A percentile compares a stretch with the other conserved stretches of the same genome.
Evolutionary conservation across 2,888 invertebrate species (phyloP).

Genomic region (Choreutis nemorana): DNA sequence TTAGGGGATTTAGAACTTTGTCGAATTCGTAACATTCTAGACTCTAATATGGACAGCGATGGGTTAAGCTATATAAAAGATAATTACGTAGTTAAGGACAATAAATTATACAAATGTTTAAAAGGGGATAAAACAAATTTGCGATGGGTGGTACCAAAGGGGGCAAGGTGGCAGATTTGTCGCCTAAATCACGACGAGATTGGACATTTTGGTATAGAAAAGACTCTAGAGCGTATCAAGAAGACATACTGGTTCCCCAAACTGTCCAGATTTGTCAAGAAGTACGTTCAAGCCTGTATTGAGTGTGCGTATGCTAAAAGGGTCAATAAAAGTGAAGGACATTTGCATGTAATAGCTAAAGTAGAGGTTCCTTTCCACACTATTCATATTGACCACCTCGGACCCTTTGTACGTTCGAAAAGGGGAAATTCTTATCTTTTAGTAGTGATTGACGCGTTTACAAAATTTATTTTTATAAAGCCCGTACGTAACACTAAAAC

Average conservation of each 20-base stretch:
- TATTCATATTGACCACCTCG: conserved; percentile 36
- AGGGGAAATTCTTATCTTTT: conserved; percentile 22
- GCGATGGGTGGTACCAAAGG: too few relatives aligned
- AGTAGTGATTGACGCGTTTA: conserved; percentile 28
- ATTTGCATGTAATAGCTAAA: conserved; percentile 34
- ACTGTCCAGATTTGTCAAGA: neutral
- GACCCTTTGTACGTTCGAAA: conserved; percentile 26
- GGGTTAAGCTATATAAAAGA: too few relatives aligned
- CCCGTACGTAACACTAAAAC: conserved; percentile 21
- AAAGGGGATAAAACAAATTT: too few relatives aligned
- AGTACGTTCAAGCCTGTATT: conserved; percentile 8
- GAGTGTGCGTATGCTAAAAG: conserved; percentile 11
- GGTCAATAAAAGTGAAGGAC: conserved; percentile 13
- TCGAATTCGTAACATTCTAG: too few relatives aligned
- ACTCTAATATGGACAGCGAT: too few relatives aligned
- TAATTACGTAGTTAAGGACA: too few relatives aligned
- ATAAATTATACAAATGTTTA: too few relatives aligned
- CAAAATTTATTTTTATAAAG: conserved; percentile 23
- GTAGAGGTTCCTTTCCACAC: conserved; percentile 28
- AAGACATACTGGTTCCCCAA: neutral
- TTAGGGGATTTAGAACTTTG: too few relatives aligned
- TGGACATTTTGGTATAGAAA: conserved; percentile 1
- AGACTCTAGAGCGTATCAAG: neutral
- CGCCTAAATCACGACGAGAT: neutral
- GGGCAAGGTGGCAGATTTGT: neutral